Percentiles rank a stretch among this genome's conserved stretches.
These are phyloP conservation scores for Amazona vittata DNA, from an alignment of 2,113 vertebrate species.

Conservation along the genomic window DNA sequence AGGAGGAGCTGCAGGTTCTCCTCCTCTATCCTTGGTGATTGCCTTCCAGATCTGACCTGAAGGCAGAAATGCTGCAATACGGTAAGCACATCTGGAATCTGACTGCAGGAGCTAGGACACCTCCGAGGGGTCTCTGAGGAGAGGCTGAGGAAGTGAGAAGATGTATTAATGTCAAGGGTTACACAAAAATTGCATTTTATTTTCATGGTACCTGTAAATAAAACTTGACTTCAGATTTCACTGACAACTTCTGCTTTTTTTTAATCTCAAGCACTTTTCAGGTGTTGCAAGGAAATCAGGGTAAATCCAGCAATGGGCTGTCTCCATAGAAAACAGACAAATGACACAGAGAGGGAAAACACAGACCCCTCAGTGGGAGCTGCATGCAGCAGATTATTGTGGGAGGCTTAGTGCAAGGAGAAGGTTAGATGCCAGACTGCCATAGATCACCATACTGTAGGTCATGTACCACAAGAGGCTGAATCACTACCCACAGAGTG, in stretches of 20 bases:
- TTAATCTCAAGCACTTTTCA: not conserved
- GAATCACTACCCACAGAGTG: not conserved
- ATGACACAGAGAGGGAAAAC: not conserved
- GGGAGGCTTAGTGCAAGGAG: not conserved
- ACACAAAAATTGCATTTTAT: not conserved
- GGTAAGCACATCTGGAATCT: accelerated
- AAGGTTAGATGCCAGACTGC: not conserved
- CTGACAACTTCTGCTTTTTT: not conserved
- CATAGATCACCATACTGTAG: accelerated
- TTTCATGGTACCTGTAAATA: not conserved
- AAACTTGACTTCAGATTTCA: not conserved
- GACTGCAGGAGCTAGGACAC: not conserved
- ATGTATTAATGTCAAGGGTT: not conserved
- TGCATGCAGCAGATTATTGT: not conserved
- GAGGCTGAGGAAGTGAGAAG: not conserved
- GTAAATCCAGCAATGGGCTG: not conserved
- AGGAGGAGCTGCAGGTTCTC: not conserved
- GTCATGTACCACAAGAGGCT: accelerated
- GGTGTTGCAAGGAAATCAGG: not conserved
- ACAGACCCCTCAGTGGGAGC: not conserved
- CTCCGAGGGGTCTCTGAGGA: not conserved
- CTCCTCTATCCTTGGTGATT: not conserved
- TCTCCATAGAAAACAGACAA: not conserved
- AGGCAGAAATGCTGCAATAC: not conserved
- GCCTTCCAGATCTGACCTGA: not conserved